Base-by-base conservation (phyloP, 2,113 vertebrate genomes). In the Petrocephalus microphthalmus region DNA sequence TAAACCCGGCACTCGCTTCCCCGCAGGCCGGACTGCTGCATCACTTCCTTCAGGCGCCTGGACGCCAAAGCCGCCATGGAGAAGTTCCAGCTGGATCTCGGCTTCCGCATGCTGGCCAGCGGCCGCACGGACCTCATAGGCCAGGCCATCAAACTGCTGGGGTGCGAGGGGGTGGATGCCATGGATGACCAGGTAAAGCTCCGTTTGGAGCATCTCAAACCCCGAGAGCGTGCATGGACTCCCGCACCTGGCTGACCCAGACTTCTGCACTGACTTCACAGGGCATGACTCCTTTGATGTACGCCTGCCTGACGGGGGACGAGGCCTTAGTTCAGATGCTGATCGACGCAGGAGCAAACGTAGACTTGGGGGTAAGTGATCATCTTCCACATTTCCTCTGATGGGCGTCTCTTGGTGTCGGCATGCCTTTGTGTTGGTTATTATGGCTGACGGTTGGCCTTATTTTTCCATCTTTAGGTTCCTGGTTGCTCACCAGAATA, bases 241-340 rank as follows among this genome's bases (percentile, higher is more conserved):
- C 13, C 7, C 33, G 25, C 11, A 17, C 25, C 25, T 33, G 25
- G 13, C 83, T 52, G 47, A 52, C 25, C 52, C 25, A 51, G 15
- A 33, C 8, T 25, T 13, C 8, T 42, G 19, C 33, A 88, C 29
- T 15, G 33, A 51, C 37, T 71, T 82, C 52, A 13, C 87, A 99
- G 97, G 98, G 98, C 0, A 96, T 98, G 97, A 98, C 97, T 5
- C 97, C 97, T 0, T 94, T 99, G 10, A 99, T 99, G 98, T 98
- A 97, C 0, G 97, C 98, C 90, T 96, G 98, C 15, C 96, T 97
- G 67, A 96, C 96, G 1, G 98, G 98, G 89, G 98, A 99, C 5
- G 98, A 99, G 91, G 97, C 97, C 6, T 96, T 98, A 96, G 98
- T 99, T 20, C 98, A 99, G 92, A 97, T 98, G 96, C 92, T 99